Evolutionary conservation across 2,888 invertebrate species (phyloP).

Genomic region (Elysia crispata): DNA sequence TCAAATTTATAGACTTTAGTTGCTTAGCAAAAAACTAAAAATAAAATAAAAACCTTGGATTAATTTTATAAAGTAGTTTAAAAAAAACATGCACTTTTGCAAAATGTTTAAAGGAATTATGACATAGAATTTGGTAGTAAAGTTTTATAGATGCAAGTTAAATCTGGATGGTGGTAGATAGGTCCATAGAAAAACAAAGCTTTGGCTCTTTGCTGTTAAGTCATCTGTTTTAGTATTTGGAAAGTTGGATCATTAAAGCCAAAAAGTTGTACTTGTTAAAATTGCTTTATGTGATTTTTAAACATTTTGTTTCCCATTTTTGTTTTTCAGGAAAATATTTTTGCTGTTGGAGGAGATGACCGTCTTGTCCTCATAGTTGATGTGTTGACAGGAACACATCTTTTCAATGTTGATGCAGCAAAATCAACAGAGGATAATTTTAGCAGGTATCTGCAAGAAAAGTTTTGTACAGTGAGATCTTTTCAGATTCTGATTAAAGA

Average conservation of each 20-base stretch:
- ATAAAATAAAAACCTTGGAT: too few species aligned
- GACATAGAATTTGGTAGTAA: too few species aligned
- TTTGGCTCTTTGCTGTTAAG: too few species aligned
- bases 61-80: too few species aligned
- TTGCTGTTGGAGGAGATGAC: slow-evolving; percentile 68
- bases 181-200: too few species aligned
- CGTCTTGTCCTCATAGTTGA: slow-evolving; percentile 58
- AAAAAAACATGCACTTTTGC: too few species aligned
- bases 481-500: too few species aligned
- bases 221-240: neutral
- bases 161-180: too few species aligned
- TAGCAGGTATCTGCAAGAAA: slow-evolving; percentile 22
- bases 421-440: slow-evolving; percentile 57
- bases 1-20: too few species aligned
- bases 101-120: too few species aligned
- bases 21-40: too few species aligned
- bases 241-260: neutral
- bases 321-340: slow-evolving; percentile 58
- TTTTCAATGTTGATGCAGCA: slow-evolving; percentile 58
- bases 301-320: neutral
- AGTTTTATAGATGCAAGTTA: neutral
- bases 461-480: too few species aligned
- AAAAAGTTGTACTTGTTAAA: neutral
- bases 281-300: neutral
- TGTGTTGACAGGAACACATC: slow-evolving; percentile 54